phyloP scores from a whole-genome alignment of 2,888 invertebrate species.

The Anodontia alba region DNA sequence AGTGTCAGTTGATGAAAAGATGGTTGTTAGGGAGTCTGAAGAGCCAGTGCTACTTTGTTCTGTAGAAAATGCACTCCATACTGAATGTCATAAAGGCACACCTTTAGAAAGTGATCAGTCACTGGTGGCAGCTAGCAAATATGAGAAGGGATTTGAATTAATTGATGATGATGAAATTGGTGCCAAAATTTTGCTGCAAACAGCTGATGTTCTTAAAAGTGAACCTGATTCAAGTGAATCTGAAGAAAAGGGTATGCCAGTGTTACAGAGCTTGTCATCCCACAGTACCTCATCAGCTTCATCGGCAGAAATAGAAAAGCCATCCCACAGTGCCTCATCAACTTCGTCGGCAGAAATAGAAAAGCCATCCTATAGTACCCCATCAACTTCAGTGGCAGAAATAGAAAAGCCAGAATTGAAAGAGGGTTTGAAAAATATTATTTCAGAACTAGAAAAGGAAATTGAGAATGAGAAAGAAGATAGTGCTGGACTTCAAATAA shows the following conservation, averaged over 20 bases:
- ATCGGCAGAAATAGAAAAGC: constrained; percentile 51
- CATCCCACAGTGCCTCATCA: constrained; percentile 20
- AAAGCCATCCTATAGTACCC: constrained; percentile 16
- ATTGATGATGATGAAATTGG: neutral
- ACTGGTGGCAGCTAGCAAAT: too few species aligned
- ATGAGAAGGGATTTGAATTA: too few species aligned
- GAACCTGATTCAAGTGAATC: neutral
- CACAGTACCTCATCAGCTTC: constrained; percentile 25
- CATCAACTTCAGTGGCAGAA: constrained; percentile 44
- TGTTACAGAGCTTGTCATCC: neutral
- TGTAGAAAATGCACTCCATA: neutral
- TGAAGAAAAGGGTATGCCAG: neutral
- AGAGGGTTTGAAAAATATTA: constrained; percentile 46
- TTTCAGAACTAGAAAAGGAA: constrained; percentile 48
- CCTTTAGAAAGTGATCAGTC: too few species aligned
- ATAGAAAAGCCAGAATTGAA: constrained; percentile 48
- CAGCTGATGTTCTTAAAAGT: neutral
- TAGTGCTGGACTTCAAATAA: neutral
- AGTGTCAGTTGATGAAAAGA: too few species aligned
- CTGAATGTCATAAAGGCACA: neutral
- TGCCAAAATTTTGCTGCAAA: neutral
- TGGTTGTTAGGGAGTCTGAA: too few species aligned
- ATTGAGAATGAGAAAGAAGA: constrained; percentile 27
- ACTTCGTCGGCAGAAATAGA: constrained; percentile 52
- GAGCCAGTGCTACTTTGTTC: too few species aligned